These are phyloP conservation scores for Leuciscus waleckii DNA, from an alignment of 2,797 vertebrate species.

Conservation along the genomic window DNA sequence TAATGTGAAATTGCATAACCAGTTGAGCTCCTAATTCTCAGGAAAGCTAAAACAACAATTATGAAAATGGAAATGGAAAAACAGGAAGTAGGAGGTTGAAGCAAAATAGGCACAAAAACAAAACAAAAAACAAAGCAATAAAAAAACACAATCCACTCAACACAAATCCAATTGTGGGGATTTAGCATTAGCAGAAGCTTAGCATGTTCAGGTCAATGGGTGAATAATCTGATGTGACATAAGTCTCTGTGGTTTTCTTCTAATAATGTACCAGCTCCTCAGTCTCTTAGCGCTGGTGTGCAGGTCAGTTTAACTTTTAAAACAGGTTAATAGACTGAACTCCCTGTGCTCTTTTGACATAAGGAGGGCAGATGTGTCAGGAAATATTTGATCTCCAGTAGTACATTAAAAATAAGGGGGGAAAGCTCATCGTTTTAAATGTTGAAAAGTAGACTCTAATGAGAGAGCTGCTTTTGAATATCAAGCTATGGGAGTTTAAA, in stretches of 20 bases:
- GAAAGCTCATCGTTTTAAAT: background rate
- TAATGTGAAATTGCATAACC: constrained; percentile 40
- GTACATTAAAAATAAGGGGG: background rate
- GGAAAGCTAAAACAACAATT: constrained; percentile 33
- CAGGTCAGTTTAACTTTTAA: constrained; percentile 36
- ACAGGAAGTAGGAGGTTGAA: background rate
- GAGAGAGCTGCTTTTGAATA: constrained; percentile 22
- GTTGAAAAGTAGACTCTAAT: background rate
- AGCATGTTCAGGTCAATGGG: constrained; percentile 11
- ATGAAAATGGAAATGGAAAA: constrained; percentile 33
- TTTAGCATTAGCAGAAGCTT: constrained; percentile 35
- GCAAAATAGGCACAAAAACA: background rate
- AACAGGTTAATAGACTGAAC: constrained; percentile 26
- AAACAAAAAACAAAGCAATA: background rate
- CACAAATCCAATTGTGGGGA: constrained; percentile 34
- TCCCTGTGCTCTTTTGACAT: constrained; percentile 13
- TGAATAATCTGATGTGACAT: constrained; percentile 40
- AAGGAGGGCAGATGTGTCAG: background rate
- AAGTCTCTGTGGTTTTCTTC: constrained; percentile 1
- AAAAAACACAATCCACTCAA: constrained; percentile 7
- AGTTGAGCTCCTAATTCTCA: constrained; percentile 34
- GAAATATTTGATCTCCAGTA: background rate
- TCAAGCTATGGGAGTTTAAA: background rate
- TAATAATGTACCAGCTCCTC: background rate
- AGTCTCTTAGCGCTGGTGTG: background rate